Evolutionary conservation across 2,888 invertebrate genomes (phyloP), one percentile per base, ranked within the genome.

Genomic region (Dorcus hopei): DNA sequence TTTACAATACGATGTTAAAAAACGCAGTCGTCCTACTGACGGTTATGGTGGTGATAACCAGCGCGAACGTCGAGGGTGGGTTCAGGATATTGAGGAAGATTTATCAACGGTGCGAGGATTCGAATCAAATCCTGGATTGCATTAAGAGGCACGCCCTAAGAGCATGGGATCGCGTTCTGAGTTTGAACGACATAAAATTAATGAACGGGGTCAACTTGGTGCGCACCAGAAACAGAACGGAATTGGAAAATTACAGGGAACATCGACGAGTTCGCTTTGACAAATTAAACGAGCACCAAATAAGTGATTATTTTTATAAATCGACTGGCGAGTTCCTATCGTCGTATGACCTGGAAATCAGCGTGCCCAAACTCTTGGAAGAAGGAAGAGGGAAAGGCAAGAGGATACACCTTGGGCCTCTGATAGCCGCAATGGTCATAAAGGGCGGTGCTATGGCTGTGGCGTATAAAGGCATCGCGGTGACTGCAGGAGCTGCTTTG

Each of bases 401-500:
- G 66, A 86, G 86, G 72, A 86, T 87, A 70, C 83, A 85, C 77
- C 82, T 86, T 57, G 87, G 85, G 0, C 86, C 88, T 0, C 83
- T 89, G 57, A 78, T 89, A 38, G 87, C 87, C 58, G 87, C 87
- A 9, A 80, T 89, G 38, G 84, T 88, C 49, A 81, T 90, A 54
- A 90, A 90, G 73, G 87, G 87, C 41, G 86, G 86, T 40, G 87
- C 90, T 72, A 78, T 90, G 14, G 87, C 88, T 14, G 84, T 90
- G 78, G 89, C 89, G 2, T 89, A 88, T 77, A 87, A 90, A 67
- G 87, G 86, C 16, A 87, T 90, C 53, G 89, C 89, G 7, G 79
- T 87, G 11, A 85, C 93, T 66, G 90, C 93, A 14, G 90, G 91
- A 66, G 90, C 91, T 72, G 92, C 93, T 3, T 78, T 93, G 61